Evolutionary conservation across 2,888 invertebrate genomes (phyloP), one percentile per base, ranked within the genome.

Genomic region (Tetranychus truncatus): DNA sequence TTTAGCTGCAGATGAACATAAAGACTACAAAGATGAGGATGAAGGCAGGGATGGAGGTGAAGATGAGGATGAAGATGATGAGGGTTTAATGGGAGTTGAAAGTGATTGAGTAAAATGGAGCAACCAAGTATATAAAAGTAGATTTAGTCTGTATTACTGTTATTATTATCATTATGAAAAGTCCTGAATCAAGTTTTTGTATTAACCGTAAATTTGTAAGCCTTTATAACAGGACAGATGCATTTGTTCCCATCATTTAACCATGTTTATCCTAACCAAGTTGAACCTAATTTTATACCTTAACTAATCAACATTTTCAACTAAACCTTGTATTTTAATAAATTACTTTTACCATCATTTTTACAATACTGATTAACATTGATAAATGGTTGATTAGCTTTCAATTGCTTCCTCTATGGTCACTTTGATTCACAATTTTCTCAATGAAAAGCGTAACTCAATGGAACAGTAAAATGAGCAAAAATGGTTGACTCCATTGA

Each of bases 21-120:
- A 66, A 66, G 66, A 66, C n/a, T 15, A 4, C 18, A 66, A 66
- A 18, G 66, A 20, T 18, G 66, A 66, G 18, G 65, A 65, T 65
- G 65, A 65, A 65, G 4, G n/a, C 66, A 65, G 66, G 3, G 66
- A n/a, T 65, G 6, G 66, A 65, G 66, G 15, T 66, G 66, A 66
- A 20, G 66, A 66, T 20, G 69, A 69, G 5, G 69, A 20, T 9
- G 69, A 69, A 91, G 83, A 89, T 95, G 81, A 55, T 55, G 55
- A 55, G 9, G 15, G 15, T 7, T 55, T 15, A 15, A 55, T 55
- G 9, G 55, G 15, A 55, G 55, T 55, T 55, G 15, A 55, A 15
- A 15, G 3, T 15, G 55, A 55, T 55, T 55, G 55, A 55, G 55
- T 15, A 55, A 55, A 34, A 34, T 34, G 34, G 34, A 34, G 34